phyloP scores from a whole-genome alignment of 2,888 invertebrate genomes.

The Lomographa bimaculata region DNA sequence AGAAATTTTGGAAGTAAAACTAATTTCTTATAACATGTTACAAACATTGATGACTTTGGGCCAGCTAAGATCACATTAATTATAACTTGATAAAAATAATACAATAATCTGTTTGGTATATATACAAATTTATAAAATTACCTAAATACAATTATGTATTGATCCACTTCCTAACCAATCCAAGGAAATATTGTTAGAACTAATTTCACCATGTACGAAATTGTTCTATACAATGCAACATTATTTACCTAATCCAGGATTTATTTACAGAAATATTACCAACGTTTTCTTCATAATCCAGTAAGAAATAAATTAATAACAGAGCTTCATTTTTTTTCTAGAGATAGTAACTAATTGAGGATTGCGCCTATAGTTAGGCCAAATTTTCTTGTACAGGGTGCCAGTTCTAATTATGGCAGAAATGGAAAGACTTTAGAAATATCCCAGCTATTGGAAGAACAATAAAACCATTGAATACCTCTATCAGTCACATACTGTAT shows the following conservation, averaged over 20 bases:
- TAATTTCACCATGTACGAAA: slow-evolving; percentile 22
- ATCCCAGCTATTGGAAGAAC: no score
- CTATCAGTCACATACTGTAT: no score
- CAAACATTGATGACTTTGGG: slow-evolving; percentile 30
- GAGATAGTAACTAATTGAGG: no score
- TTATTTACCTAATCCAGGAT: slow-evolving; percentile 8
- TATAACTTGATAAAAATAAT: slow-evolving; percentile 38
- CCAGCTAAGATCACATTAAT: slow-evolving; percentile 38
- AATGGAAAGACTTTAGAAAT: no score
- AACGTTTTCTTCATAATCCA: neutral
- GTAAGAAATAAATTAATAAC: neutral
- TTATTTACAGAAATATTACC: slow-evolving; percentile 5
- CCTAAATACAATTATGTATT: slow-evolving; percentile 39
- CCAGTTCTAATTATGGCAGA: no score
- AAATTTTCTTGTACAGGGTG: no score
- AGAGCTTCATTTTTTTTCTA: no score
- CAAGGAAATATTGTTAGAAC: slow-evolving; percentile 25
- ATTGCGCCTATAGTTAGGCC: no score
- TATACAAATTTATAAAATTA: slow-evolving; percentile 76
- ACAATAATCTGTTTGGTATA: slow-evolving; percentile 38
- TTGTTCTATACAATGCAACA: no score
- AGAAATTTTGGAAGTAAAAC: no score
- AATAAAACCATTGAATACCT: no score
- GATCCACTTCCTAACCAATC: slow-evolving; percentile 34
- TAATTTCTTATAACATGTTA: no score